A percentile compares a stretch with the other conserved stretches of the same genome.
These are phyloP conservation scores for Callinectes sapidus DNA, from an alignment of 2,888 invertebrate species.

Conservation along the genomic window DNA sequence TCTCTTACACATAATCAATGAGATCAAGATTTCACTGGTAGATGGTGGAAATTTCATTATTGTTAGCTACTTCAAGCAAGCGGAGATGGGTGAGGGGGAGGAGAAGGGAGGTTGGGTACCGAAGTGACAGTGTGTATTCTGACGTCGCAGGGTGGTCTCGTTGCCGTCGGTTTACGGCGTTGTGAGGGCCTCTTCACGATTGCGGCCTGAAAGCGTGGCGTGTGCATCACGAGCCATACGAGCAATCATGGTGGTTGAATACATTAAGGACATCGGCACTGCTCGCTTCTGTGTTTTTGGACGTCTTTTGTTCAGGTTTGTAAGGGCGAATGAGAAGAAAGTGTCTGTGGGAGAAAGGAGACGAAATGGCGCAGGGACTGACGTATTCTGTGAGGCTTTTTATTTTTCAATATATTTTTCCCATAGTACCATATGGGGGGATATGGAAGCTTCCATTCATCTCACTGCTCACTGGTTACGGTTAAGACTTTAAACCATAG, in stretches of 20 bases:
- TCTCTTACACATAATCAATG: neutral
- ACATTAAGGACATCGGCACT: constrained; percentile 90
- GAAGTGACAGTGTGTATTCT: neutral
- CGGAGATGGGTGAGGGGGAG: neutral
- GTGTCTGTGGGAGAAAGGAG: neutral
- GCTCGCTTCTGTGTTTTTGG: constrained; percentile 91
- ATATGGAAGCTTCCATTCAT: neutral
- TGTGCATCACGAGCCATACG: neutral
- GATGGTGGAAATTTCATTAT: neutral
- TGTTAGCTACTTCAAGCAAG: neutral
- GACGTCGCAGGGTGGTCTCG: neutral
- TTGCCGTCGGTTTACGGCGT: neutral
- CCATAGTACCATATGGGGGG: neutral
- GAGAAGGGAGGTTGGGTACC: neutral
- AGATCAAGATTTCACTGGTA: neutral
- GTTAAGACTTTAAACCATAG: neutral
- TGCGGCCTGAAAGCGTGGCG: neutral
- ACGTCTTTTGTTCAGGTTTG: constrained; percentile 88
- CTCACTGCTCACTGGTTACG: neutral
- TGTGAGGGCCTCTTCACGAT: neutral
- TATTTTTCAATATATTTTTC: neutral
- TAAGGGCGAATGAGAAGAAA: neutral
- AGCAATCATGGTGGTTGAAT: constrained; percentile 86
- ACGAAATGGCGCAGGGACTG: neutral
- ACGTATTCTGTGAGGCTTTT: neutral